Conservation (phyloP, 1,140 invertebrate genomes). For the Drosophila parvula region DNA sequence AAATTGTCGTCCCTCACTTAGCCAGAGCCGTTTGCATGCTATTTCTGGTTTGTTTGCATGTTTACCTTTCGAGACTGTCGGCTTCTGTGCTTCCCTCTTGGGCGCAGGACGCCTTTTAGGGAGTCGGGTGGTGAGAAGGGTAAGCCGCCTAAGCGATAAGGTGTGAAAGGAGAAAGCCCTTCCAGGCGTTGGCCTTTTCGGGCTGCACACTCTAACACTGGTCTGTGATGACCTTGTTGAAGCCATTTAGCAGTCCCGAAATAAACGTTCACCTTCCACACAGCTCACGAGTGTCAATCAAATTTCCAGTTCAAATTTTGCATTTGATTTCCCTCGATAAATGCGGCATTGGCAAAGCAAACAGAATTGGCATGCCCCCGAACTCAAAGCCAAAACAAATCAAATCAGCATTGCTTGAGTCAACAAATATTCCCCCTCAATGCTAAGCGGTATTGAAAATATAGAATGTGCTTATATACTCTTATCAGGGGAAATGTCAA, state of each 20-base stretch:
- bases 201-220: slow-evolving; percentile 3
- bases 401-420: slow-evolving; percentile 35
- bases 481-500: background rate
- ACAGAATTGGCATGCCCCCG: slow-evolving; percentile 50
- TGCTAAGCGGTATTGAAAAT: background rate
- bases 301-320: slow-evolving; percentile 51
- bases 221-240: slow-evolving; percentile 14
- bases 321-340: slow-evolving; percentile 59
- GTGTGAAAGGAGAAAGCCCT: slow-evolving; percentile 15
- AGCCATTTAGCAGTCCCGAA: slow-evolving; percentile 22
- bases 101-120: slow-evolving; percentile 3
- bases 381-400: slow-evolving; percentile 52
- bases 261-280: slow-evolving; percentile 47
- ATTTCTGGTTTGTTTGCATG: slow-evolving; percentile 61
- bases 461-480: background rate
- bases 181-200: slow-evolving; percentile 20
- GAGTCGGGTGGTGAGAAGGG: background rate
- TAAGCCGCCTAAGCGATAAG: slow-evolving; percentile 23
- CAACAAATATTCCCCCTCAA: background rate
- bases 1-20: slow-evolving; percentile 61
- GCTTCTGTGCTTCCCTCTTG: background rate
- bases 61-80: slow-evolving; percentile 32
- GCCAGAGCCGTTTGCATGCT: slow-evolving; percentile 56
- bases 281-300: slow-evolving; percentile 64
- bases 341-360: slow-evolving; percentile 51